Percentiles rank a stretch among this genome's conserved stretches.
phyloP scores from a whole-genome alignment of 2,113 vertebrate genomes.

The Silurus meridionalis region DNA sequence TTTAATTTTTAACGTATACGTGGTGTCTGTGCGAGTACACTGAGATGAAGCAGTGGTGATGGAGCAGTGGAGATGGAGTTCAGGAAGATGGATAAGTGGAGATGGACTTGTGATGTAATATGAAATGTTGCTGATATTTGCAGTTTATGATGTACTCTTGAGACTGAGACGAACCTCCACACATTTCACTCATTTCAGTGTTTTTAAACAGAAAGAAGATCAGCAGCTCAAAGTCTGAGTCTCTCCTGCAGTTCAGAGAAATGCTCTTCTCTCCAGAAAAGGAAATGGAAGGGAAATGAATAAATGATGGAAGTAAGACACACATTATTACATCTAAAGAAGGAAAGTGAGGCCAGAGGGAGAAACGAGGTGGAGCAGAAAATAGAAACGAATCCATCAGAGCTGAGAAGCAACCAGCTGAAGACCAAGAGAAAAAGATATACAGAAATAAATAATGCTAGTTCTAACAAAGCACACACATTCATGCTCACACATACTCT shows the following conservation, averaged over 20 bases:
- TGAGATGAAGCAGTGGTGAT: not conserved
- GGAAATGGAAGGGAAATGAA: not conserved
- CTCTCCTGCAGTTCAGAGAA: not conserved
- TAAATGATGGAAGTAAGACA: not conserved
- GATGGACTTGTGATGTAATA: too few relatives aligned
- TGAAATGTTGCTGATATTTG: not conserved
- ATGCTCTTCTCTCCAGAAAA: not conserved
- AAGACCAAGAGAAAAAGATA: not conserved
- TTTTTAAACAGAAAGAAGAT: not conserved
- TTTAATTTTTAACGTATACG: too few relatives aligned
- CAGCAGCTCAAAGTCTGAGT: not conserved
- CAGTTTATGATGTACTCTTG: not conserved
- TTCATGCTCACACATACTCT: too few relatives aligned
- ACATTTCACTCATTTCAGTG: not conserved
- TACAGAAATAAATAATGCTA: not conserved
- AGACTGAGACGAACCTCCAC: not conserved
- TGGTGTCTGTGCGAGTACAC: not conserved
- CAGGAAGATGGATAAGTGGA: too few relatives aligned
- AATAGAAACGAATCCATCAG: not conserved
- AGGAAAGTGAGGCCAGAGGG: constrained; percentile 6
- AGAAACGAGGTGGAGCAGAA: not conserved
- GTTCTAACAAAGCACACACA: not conserved
- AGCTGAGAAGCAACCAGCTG: not conserved
- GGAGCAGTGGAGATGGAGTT: too few relatives aligned
- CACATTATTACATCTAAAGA: not conserved